Base-by-base conservation (phyloP, 2,888 invertebrate genomes). In the Stictocephala bisonia region DNA sequence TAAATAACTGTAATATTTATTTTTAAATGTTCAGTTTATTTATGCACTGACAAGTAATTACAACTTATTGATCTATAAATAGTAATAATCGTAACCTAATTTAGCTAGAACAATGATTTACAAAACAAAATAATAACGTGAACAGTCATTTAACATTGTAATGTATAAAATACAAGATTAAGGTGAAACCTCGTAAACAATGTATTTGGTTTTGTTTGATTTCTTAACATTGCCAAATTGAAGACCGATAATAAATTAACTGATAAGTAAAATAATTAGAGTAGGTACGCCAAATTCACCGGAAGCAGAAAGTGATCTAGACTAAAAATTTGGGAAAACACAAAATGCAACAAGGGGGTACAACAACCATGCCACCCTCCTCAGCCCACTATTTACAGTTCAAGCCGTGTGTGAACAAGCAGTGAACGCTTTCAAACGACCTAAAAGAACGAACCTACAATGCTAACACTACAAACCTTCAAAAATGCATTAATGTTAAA, bases 401-500 rank as follows among this genome's bases (percentile, higher is more conserved):
- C 24, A 71, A 71, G 70, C 64, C 27, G 64, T 58, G 58, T 58
- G 70, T 56, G 70, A 44, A 20, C 69, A 69, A 69, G 70, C 70
- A 58, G 56, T 70, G 56, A 56, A 58, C 56, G 53, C 7, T 71
- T 64, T 56, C 56, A 56, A 70, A 58, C 40, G 18, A 40, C 58
- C 71, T 74, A 74, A 74, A 74, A 71, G 74, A 71, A 72, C 72
- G 72, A 71, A 72, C 68, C 74, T 69, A 74, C 74, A 72, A 74
- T 68, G 67, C 69, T 67, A 71, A 71, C 56, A 74, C 56, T 71
- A 58, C 56, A 56, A 71, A 56, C 56, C 70, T 71, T 71, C 70
- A 56, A 74, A 73, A 74, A 71, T 74, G 71, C 74, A 74, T 72
- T 51, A 53, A 64, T 70, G 48, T 70, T 56, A 51, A 72, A 71